Evolutionary conservation across 2,888 invertebrate species (phyloP), one percentile per base, ranked within the genome.

Genomic region (Volucella inflata): DNA sequence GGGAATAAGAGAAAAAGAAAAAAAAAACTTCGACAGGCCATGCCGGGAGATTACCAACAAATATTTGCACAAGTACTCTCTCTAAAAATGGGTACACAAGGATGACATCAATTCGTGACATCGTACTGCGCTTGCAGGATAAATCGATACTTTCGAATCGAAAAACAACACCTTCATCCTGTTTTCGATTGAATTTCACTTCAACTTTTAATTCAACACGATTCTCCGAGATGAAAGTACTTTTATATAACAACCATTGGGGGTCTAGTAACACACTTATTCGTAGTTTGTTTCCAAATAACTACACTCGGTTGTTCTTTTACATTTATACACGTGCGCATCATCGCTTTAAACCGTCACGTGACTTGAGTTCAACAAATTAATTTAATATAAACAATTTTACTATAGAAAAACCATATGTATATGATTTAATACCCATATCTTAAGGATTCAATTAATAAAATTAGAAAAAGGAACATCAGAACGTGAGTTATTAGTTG

Each of bases 61-160:
- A 59, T 71, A 60, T 77, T 82, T 40, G 57, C 21, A 14, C 30
- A 57, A 40, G 30, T 50, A n/a, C n/a, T 38, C 36, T 9, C 55
- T 51, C 10, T 11, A 60, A 51, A 65, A 74, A 74, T n/a, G 40
- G 64, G 9, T n/a, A 48, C 36, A 67, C 36, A 78, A 50, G 59
- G 72, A 83, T 78, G 65, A 72, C 67, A 51, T 42, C 59, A 64
- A 30, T 30, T 30, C 10, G 10, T n/a, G n/a, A n/a, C n/a, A n/a
- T 60, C 6, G 42, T 21, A 64, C 16, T 30, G 44, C 38, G 60
- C 21, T 17, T 42, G 67, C 53, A 70, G 83, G 80, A 84, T 67
- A 80, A 84, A 84, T 84, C 84, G 76, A 84, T 84, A 83, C 62
- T 46, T 53, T 30, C 38, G 21, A 67, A 44, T 16, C n/a, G 51